Evolutionary conservation across 1,140 invertebrate species (phyloP).

Genomic region (Solenopsis fugax): DNA sequence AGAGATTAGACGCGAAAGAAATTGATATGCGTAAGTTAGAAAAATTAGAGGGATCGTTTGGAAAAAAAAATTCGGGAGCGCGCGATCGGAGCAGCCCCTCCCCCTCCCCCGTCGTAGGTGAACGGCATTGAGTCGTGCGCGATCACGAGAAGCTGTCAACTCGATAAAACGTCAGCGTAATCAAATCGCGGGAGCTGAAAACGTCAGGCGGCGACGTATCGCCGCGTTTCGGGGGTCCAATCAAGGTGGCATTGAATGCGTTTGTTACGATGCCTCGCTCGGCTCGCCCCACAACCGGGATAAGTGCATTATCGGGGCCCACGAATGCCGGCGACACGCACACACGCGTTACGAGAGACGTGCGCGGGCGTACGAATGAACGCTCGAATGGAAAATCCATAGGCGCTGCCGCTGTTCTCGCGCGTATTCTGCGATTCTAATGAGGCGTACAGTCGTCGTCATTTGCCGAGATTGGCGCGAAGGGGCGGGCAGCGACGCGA

Average conservation of each 20-base stretch:
- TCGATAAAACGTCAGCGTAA: conserved; percentile 61
- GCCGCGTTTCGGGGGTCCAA: conserved; percentile 78
- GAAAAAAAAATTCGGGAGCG: not conserved
- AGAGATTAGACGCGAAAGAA: not conserved
- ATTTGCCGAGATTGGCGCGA: conserved; percentile 61
- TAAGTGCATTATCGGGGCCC: conserved; percentile 79
- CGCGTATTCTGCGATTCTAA: conserved; percentile 65
- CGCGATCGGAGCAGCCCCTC: not conserved
- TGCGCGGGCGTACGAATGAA: conserved; percentile 63
- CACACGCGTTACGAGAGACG: conserved; percentile 65
- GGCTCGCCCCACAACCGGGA: conserved; percentile 56
- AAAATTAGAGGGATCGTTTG: conserved; percentile 11
- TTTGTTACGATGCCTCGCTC: conserved; percentile 76
- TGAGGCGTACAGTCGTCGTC: conserved; percentile 67
- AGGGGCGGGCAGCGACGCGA: not conserved
- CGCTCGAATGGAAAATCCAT: conserved; percentile 67
- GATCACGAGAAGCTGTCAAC: conserved; percentile 60
- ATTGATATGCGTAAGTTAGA: conserved; percentile 8
- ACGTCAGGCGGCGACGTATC: conserved; percentile 74
- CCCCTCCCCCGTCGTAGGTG: not conserved
- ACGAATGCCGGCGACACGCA: conserved; percentile 64
- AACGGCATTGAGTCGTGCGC: conserved; percentile 19
- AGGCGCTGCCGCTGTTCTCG: conserved; percentile 54
- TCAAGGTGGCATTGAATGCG: conserved; percentile 81
- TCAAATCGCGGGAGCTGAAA: conserved; percentile 70